A percentile compares a stretch with the other conserved stretches of the same genome.
These are phyloP conservation scores for Pavo muticus DNA, from an alignment of 2,113 vertebrate species.

Conservation along the genomic window DNA sequence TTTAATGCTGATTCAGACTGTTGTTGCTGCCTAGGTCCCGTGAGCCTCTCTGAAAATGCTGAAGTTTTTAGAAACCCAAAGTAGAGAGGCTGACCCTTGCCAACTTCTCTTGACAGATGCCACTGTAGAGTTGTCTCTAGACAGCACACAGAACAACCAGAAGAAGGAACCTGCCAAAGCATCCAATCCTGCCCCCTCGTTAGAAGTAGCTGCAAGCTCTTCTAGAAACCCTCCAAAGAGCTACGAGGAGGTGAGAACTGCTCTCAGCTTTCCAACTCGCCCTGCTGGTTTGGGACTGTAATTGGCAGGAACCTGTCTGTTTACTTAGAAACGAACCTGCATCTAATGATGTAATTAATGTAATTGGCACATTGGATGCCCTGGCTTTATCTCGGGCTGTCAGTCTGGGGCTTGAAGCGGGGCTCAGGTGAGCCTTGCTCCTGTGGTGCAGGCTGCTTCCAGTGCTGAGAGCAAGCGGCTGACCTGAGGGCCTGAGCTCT, in stretches of 20 bases:
- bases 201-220: slow-evolving; percentile 75
- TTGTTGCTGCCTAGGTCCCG: background rate
- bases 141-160: slow-evolving; percentile 85
- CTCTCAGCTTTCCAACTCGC: slow-evolving; percentile 6
- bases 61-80: background rate
- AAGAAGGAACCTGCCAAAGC: slow-evolving; percentile 80
- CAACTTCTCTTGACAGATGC: slow-evolving; percentile 84
- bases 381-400: background rate
- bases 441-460: background rate
- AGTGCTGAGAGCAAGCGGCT: rapidly evolving
- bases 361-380: background rate
- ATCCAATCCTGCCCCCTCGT: slow-evolving; percentile 68
- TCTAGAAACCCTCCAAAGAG: slow-evolving; percentile 77
- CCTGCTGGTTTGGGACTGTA: background rate
- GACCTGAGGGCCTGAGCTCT: background rate
- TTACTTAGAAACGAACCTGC: background rate
- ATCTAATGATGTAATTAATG: background rate
- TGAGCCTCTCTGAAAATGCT: background rate
- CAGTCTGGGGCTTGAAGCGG: background rate
- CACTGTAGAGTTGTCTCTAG: slow-evolving; percentile 93
- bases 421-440: background rate
- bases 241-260: slow-evolving; percentile 86
- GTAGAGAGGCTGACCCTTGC: slow-evolving; percentile 21
- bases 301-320: background rate
- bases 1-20: background rate